Conservation (phyloP, 2,113 vertebrate genomes). For the Micronycteris hirsuta region DNA sequence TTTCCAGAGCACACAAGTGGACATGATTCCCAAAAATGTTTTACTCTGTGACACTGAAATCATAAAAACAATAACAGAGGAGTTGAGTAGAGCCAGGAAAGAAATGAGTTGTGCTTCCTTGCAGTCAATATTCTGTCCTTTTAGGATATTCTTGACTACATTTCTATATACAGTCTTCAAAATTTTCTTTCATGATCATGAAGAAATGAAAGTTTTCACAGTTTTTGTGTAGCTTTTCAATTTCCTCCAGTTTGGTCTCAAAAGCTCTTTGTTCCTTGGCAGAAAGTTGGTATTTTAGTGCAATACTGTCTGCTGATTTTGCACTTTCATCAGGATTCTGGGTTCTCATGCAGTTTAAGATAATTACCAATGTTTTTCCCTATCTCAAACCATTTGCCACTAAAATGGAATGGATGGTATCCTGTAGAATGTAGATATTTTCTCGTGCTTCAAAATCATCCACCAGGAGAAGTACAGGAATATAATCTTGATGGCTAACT, state of each 20-base stretch:
- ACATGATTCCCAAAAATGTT: conserved; percentile 80
- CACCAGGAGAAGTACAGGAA: conserved; percentile 86
- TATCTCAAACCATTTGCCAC: conserved; percentile 70
- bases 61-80: conserved; percentile 80
- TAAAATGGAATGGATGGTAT: conserved; percentile 78
- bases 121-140: conserved; percentile 74
- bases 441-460: conserved; percentile 87
- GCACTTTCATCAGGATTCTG: conserved; percentile 79
- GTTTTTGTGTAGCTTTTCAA: conserved; percentile 80
- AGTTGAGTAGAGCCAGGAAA: conserved; percentile 81
- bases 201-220: conserved; percentile 88
- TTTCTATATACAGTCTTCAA: conserved; percentile 83
- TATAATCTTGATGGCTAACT: conserved; percentile 58
- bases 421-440: conserved; percentile 78
- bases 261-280: conserved; percentile 82
- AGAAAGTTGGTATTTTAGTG: conserved; percentile 78
- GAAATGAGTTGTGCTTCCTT: conserved; percentile 84
- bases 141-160: conserved; percentile 83
- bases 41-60: conserved; percentile 86
- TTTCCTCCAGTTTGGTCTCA: conserved; percentile 83
- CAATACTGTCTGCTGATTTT: conserved; percentile 67
- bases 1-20: conserved; percentile 64
- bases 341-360: conserved; percentile 89
- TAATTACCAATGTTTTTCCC: conserved; percentile 80
- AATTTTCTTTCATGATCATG: conserved; percentile 90